Conservation (phyloP, 2,888 invertebrate genomes). For the Erebia aethiops region DNA sequence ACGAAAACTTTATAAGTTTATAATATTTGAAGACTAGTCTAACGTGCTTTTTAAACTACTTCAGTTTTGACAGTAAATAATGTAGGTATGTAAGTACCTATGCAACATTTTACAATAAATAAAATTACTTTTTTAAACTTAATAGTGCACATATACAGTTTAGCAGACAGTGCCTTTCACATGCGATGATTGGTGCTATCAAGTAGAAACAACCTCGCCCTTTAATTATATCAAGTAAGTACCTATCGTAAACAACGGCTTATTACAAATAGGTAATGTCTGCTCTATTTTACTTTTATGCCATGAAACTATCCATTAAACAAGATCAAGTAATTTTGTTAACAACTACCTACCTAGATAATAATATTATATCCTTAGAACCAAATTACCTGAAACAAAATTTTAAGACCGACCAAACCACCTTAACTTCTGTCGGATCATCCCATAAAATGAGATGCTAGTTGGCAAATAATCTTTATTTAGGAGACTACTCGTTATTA, state of each 20-base stretch:
- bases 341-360: neutral
- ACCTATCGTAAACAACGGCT: constrained; percentile 31
- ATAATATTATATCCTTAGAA: neutral
- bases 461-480: no score
- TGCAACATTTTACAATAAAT: neutral
- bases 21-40: neutral
- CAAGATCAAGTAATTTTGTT: neutral
- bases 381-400: neutral
- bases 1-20: neutral
- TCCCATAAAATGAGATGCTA: no score
- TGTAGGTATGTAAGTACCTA: no score
- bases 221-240: constrained; percentile 37
- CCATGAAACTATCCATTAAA: constrained; percentile 12
- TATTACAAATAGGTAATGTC: constrained; percentile 23
- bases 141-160: constrained; percentile 19
- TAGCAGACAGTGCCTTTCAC: constrained; percentile 39
- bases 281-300: constrained; percentile 27
- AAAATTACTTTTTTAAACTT: constrained; percentile 4
- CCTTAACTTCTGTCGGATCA: no score
- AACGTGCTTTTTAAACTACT: neutral
- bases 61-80: neutral
- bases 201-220: constrained; percentile 44
- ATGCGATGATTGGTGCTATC: constrained; percentile 40
- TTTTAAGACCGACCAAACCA: neutral
- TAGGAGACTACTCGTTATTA: no score